Conservation (phyloP, 2,888 invertebrate species). For the Toxonevra muliebris region DNA sequence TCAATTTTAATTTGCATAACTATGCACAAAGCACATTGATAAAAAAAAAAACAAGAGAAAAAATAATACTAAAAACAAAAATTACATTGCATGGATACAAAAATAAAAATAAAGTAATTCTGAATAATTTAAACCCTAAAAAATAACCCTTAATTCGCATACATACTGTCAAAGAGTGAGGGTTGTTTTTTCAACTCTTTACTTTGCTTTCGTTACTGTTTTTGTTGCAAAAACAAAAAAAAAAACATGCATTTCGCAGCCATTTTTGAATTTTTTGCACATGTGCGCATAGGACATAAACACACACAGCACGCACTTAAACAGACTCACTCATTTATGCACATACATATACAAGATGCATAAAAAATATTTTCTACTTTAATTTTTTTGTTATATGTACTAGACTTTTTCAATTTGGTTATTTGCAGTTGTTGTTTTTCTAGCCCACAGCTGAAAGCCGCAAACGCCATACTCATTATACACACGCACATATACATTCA, state of each 20-base stretch:
- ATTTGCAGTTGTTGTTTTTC: background rate
- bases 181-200: no score
- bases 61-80: no score
- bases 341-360: conserved; percentile 24
- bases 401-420: background rate
- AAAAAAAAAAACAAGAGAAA: no score
- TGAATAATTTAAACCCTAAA: no score
- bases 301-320: conserved; percentile 39
- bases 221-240: no score
- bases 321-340: conserved; percentile 20
- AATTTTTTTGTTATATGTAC: background rate
- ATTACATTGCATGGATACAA: no score
- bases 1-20: no score
- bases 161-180: no score
- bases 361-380: background rate
- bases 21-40: no score
- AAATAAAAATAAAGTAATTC: no score
- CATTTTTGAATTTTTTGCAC: background rate
- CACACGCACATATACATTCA: conserved; percentile 35
- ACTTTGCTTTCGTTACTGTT: no score
- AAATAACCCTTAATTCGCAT: no score
- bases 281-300: background rate
- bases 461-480: conserved; percentile 9
- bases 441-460: background rate
- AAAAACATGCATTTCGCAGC: background rate